A percentile compares a stretch with the other conserved stretches of the same genome.
These are phyloP conservation scores for Globodera ellingtonae DNA, from an alignment of 1,140 invertebrate genomes.

Conservation along the genomic window DNA sequence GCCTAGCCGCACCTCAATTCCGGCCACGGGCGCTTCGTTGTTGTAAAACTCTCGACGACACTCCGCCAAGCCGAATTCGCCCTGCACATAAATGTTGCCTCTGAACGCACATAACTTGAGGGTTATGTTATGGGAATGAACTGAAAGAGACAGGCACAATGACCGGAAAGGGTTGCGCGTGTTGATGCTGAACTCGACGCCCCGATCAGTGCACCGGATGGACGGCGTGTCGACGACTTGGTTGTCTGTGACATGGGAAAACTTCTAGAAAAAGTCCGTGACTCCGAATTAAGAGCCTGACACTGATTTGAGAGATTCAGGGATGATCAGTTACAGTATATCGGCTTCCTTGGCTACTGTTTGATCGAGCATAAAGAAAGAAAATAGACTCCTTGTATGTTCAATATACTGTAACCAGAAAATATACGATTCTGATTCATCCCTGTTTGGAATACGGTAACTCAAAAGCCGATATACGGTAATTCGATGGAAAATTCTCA, in stretches of 20 bases:
- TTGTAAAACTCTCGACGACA: slow-evolving; percentile 45
- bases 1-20: slow-evolving; percentile 24
- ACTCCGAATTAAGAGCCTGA: too few species aligned
- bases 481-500: too few species aligned
- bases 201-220: slow-evolving; percentile 34
- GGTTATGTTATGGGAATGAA: not conserved
- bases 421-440: too few species aligned
- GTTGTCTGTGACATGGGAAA: slow-evolving; percentile 18
- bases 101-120: not conserved
- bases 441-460: too few species aligned
- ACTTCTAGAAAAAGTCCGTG: too few species aligned
- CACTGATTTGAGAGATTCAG: too few species aligned
- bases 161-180: slow-evolving; percentile 42
- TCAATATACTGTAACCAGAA: too few species aligned
- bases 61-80: slow-evolving; percentile 35
- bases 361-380: too few species aligned
- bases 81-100: slow-evolving; percentile 42
- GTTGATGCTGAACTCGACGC: slow-evolving; percentile 29
- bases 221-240: slow-evolving; percentile 32
- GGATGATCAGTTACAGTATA: too few species aligned
- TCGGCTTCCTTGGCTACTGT: too few species aligned
- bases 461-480: too few species aligned
- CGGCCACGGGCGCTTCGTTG: slow-evolving; percentile 24
- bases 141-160: not conserved
- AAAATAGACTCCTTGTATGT: too few species aligned